phyloP scores from a whole-genome alignment of 2,888 invertebrate genomes.

The Rhodophaea formosa region DNA sequence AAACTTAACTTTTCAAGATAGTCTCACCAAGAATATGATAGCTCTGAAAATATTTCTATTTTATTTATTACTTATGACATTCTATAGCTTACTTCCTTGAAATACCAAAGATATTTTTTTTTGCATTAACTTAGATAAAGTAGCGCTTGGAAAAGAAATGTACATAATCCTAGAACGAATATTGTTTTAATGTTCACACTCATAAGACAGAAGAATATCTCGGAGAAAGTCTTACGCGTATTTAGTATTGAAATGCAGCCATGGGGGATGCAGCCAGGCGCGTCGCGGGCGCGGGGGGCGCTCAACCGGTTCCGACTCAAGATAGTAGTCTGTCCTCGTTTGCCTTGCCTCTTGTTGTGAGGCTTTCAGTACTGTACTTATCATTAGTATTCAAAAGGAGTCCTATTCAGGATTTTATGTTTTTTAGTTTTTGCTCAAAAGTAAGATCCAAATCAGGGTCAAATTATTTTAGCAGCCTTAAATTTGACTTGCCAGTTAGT shows the following conservation, averaged over 20 bases:
- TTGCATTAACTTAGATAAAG: too few species aligned
- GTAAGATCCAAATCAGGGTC: background rate
- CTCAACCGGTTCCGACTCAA: constrained; percentile 55
- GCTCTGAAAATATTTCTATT: too few species aligned
- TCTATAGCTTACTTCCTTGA: too few species aligned
- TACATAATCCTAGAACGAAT: background rate
- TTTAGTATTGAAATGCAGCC: constrained; percentile 45
- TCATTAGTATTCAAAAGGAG: background rate
- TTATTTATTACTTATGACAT: too few species aligned
- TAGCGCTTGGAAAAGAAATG: too few species aligned
- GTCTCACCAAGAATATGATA: too few species aligned
- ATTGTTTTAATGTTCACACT: background rate
- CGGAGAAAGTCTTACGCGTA: constrained; percentile 17
- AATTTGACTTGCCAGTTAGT: too few species aligned
- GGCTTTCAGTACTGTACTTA: constrained; percentile 25
- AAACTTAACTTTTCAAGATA: too few species aligned
- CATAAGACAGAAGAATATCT: constrained; percentile 5
- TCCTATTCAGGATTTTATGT: background rate
- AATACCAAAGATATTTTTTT: too few species aligned
- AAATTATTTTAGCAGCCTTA: background rate
- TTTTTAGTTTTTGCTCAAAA: background rate
- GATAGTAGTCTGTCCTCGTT: constrained; percentile 62
- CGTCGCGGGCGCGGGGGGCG: constrained; percentile 41
- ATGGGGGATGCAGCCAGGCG: constrained; percentile 57
- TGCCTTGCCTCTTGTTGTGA: constrained; percentile 48